Conservation (phyloP, 2,888 invertebrate species). For the Neoaliturus tenellus region DNA sequence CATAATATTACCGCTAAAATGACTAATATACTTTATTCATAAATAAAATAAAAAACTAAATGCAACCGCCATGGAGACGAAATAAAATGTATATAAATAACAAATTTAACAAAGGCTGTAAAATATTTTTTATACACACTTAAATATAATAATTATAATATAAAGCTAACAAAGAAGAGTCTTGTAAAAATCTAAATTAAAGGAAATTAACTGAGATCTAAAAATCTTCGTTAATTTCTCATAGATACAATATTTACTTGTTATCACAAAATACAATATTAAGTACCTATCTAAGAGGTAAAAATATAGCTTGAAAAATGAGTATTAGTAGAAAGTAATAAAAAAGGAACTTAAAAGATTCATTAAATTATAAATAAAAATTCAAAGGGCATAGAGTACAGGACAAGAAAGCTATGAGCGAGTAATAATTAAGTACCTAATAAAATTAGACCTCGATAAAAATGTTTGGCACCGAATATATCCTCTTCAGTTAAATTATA, state of each 20-base stretch:
- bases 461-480: slow-evolving; percentile 42
- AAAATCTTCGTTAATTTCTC: slow-evolving; percentile 26
- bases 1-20: slow-evolving; percentile 15
- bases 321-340: slow-evolving; percentile 32
- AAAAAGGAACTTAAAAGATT: slow-evolving; percentile 41
- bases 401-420: neutral
- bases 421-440: slow-evolving; percentile 38
- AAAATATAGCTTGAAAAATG: slow-evolving; percentile 39
- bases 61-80: neutral
- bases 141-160: slow-evolving; percentile 8
- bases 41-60: slow-evolving; percentile 36
- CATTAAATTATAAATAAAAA: slow-evolving; percentile 40
- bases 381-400: neutral
- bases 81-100: slow-evolving; percentile 48
- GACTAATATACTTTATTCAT: slow-evolving; percentile 39
- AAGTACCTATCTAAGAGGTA: slow-evolving; percentile 33
- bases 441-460: neutral
- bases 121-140: slow-evolving; percentile 24
- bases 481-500: neutral
- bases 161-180: slow-evolving; percentile 41
- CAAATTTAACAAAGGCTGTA: slow-evolving; percentile 44
- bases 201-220: slow-evolving; percentile 14
- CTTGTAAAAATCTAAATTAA: slow-evolving; percentile 28
- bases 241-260: neutral
- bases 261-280: slow-evolving; percentile 47